Base-by-base conservation (phyloP, 2,888 invertebrate genomes). In the Panorpa germanica region DNA sequence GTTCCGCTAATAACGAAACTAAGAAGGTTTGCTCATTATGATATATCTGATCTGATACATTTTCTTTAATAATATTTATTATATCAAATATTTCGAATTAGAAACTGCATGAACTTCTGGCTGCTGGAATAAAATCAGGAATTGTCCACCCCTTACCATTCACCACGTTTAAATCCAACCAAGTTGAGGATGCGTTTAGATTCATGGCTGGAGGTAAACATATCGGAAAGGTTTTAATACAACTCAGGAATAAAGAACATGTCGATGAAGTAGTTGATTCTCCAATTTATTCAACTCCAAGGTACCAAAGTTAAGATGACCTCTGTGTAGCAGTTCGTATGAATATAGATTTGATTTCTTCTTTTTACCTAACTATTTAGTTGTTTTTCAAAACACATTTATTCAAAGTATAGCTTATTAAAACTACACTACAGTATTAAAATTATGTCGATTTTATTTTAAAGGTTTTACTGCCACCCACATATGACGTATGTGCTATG, bases 121-220 rank as follows among this genome's bases (percentile, higher is more conserved):
- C 56, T n/a, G 49, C 61, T n/a, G 80, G 76, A 24, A 62, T 85
- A 20, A 48, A 55, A 10, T 53, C 43, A 15, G 78, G 77, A 6
- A 64, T 66, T 11, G 64, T 88, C 1, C 63, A 64, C 43, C 85
- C 85, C 1, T 50, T 86, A 3, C 56, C 61, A 2, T 53, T 63
- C 4, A 70, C 65, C 1, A 56, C 71, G 2, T 86, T 81, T 42
- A 48, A 57, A 5, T 58, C 56, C 17, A 57, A 68, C 36, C 64
- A 81, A 43, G 49, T 78, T 0, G 82, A 82, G 48, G 55, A 63
- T 34, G 82, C 81, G 1, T 80, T 78, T 46, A 59, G 68, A 32
- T 61, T 55, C 39, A 61, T 73, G 55, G 61, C 63, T 2, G 55
- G 61, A 10, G 71, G 81, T 14, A 81, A 81, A 47, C 85, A 86